Conservation (phyloP, 1,140 invertebrate genomes). For the Dolichoris vasculosae region DNA sequence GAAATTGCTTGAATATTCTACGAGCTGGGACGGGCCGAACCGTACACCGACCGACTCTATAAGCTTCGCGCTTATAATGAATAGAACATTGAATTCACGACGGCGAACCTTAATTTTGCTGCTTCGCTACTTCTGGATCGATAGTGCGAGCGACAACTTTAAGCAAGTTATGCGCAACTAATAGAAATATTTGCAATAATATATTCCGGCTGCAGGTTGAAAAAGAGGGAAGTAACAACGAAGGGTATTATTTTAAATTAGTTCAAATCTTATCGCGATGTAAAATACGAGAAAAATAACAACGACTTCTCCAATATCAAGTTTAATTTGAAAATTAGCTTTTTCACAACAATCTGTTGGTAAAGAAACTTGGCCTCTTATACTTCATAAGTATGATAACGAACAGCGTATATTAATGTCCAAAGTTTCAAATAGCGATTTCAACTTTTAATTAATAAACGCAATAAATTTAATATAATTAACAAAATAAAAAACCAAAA, state of each 20-base stretch:
- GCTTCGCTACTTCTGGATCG: background rate
- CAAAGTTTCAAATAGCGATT: background rate
- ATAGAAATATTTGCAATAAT: conserved; percentile 20
- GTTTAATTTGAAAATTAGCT: background rate
- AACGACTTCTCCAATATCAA: background rate
- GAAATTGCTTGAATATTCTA: conserved; percentile 47
- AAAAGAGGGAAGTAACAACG: background rate
- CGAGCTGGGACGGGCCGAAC: background rate
- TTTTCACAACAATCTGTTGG: background rate
- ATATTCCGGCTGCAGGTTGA: background rate
- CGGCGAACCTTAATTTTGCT: conserved; percentile 25
- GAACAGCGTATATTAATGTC: background rate
- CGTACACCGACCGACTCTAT: conserved; percentile 23
- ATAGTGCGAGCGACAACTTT: conserved; percentile 40
- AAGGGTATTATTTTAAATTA: no score
- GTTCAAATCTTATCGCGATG: background rate
- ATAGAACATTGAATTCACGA: conserved; percentile 46
- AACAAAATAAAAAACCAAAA: background rate
- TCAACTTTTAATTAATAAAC: background rate
- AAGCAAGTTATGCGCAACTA: conserved; percentile 30
- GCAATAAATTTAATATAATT: background rate
- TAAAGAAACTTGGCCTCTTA: background rate
- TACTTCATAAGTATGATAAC: background rate
- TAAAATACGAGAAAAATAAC: background rate
- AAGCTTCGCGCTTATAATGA: conserved; percentile 49